Percentiles rank a stretch among this genome's conserved stretches.
Evolutionary conservation across 1,140 invertebrate species (phyloP).

Genomic region (Rhopalosiphum padi): DNA sequence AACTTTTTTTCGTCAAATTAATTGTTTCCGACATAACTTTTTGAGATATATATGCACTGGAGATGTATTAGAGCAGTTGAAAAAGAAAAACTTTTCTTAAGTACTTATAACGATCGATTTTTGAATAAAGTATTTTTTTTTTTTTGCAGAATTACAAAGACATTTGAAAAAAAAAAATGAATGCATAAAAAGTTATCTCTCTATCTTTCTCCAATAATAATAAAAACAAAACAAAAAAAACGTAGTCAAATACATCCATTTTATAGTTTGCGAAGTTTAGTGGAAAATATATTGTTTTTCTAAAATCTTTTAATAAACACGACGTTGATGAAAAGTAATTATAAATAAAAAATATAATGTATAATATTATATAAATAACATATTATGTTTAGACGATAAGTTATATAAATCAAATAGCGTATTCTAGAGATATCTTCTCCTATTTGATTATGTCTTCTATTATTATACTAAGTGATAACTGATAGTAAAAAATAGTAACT

Average conservation of each 20-base stretch:
- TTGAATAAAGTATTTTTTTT: constrained; percentile 31
- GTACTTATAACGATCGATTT: constrained; percentile 36
- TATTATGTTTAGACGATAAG: not conserved
- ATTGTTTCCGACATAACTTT: constrained; percentile 13
- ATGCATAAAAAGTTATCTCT: not conserved
- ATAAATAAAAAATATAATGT: not conserved
- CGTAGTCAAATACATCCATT: not conserved
- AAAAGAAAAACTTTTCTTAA: constrained; percentile 18
- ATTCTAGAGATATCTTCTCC: not conserved
- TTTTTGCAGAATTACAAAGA: not conserved
- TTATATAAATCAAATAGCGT: not conserved
- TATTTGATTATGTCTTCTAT: not conserved
- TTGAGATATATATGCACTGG: not conserved
- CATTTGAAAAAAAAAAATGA: not conserved
- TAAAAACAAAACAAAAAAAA: not conserved
- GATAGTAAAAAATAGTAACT: not conserved
- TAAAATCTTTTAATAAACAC: not conserved
- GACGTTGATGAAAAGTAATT: not conserved
- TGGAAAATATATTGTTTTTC: not conserved
- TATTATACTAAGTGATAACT: not conserved
- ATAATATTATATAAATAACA: no score
- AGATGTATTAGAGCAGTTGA: not conserved
- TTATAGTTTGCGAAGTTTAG: not conserved
- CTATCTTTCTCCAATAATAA: not conserved
- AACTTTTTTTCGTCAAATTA: not conserved